Percentiles rank a stretch among this genome's conserved stretches.
These are phyloP conservation scores for Heteromormyrus szaboi DNA, from an alignment of 2,797 vertebrate genomes.

Conservation along the genomic window DNA sequence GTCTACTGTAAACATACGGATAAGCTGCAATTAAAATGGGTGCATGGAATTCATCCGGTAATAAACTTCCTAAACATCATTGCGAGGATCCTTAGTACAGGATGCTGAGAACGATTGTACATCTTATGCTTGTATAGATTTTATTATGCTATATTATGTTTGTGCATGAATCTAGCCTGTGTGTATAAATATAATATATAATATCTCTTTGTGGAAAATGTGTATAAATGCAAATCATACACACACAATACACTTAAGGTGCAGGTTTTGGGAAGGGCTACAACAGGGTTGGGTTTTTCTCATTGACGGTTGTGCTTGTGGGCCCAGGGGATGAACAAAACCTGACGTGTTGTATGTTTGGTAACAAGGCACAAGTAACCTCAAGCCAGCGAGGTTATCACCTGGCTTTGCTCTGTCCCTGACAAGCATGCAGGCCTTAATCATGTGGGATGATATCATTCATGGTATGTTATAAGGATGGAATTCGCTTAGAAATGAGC, in stretches of 20 bases:
- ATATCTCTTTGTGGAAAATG: background rate
- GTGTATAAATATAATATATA: background rate
- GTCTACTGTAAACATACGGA: background rate
- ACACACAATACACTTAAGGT: background rate
- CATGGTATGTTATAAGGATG: background rate
- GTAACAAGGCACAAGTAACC: background rate
- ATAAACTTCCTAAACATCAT: background rate
- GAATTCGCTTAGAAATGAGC: background rate
- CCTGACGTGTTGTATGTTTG: background rate
- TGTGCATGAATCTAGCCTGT: background rate
- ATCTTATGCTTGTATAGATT: background rate
- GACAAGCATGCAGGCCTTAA: background rate
- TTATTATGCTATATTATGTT: background rate
- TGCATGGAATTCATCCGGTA: background rate
- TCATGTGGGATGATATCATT: background rate
- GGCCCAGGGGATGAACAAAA: background rate
- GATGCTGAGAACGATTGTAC: background rate
- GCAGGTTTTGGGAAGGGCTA: background rate
- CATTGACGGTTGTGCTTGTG: background rate
- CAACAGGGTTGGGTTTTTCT: background rate
- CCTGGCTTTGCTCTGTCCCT: background rate
- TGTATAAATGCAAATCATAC: background rate
- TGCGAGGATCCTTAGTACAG: background rate
- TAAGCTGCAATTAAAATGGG: background rate
- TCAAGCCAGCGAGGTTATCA: background rate